Evolutionary conservation across 2,888 invertebrate species (phyloP).

Genomic region (Blastobasis lacticolella): DNA sequence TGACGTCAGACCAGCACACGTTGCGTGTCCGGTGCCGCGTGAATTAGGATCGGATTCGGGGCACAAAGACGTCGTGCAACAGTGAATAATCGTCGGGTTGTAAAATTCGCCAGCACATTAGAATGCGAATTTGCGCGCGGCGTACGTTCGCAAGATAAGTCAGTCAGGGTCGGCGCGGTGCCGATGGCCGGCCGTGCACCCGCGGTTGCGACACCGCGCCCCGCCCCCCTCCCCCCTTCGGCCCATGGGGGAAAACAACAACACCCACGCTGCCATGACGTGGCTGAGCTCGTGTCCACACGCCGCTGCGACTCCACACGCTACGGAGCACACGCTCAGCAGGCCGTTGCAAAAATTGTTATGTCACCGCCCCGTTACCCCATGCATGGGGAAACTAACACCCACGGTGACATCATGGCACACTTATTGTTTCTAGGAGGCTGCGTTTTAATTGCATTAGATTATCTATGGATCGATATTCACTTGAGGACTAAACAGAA

Average conservation of each 20-base stretch:
- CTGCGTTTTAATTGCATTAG: no score
- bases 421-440: no score
- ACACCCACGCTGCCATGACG: slow-evolving; percentile 38
- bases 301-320: slow-evolving; percentile 10
- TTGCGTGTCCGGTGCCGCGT: no score
- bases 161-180: slow-evolving; percentile 73
- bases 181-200: slow-evolving; percentile 73
- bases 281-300: slow-evolving; percentile 22
- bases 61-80: slow-evolving; percentile 27
- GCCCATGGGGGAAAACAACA: slow-evolving; percentile 46
- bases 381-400: no score
- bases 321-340: no score
- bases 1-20: no score
- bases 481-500: no score
- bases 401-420: no score
- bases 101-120: slow-evolving; percentile 61
- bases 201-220: slow-evolving; percentile 52
- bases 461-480: no score
- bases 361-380: no score
- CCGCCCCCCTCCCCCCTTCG: slow-evolving; percentile 16
- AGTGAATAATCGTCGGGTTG: slow-evolving; percentile 42
- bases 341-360: no score
- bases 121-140: slow-evolving; percentile 68
- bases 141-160: slow-evolving; percentile 71
- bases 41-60: background rate